phyloP scores from a whole-genome alignment of 1,140 invertebrate genomes.

The Drosophila insularis region DNA sequence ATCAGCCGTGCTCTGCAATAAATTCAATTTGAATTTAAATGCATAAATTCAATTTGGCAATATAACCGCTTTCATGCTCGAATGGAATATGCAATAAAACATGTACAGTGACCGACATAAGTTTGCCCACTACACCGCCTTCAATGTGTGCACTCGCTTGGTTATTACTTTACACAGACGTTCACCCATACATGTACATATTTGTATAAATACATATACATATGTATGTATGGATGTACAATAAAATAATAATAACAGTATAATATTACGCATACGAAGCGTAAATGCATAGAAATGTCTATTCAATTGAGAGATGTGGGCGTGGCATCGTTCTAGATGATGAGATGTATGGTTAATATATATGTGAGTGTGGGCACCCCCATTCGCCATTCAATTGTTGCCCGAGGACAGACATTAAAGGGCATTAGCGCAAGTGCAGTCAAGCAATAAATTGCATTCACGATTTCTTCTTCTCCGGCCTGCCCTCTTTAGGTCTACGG shows the following conservation, averaged over 20 bases:
- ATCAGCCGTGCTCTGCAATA: neutral
- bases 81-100: constrained; percentile 40
- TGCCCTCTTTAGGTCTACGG: neutral
- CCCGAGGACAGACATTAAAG: constrained; percentile 41
- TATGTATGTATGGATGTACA: constrained; percentile 5
- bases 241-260: constrained; percentile 10
- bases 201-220: neutral
- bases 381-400: constrained; percentile 42
- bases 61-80: constrained; percentile 28
- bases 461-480: constrained; percentile 19
- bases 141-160: neutral
- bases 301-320: constrained; percentile 9
- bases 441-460: constrained; percentile 57
- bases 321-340: neutral
- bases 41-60: constrained; percentile 23
- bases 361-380: neutral
- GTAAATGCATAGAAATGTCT: constrained; percentile 30
- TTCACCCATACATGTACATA: constrained; percentile 22
- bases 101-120: constrained; percentile 11
- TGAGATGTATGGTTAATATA: constrained; percentile 3
- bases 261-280: constrained; percentile 44
- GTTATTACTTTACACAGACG: neutral
- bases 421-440: constrained; percentile 53
- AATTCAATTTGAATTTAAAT: constrained; percentile 18
- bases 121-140: neutral